Percentiles rank a stretch among this genome's conserved stretches.
Conservation (phyloP, 2,797 vertebrate species). For the Acropternis orthonyx region DNA sequence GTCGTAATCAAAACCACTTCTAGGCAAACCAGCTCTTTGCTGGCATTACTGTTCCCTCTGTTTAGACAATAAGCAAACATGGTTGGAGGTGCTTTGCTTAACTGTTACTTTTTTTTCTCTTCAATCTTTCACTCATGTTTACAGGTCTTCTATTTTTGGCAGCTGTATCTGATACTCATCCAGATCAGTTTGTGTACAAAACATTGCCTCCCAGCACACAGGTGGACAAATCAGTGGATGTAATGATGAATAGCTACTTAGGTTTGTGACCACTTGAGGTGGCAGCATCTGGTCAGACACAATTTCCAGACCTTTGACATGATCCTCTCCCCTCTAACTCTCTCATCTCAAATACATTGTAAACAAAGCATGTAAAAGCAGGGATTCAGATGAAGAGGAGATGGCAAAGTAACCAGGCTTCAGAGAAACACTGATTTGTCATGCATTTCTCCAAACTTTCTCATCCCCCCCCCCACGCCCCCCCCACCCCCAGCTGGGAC, state of each 20-base stretch:
- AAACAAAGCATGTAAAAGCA: conserved; percentile 48
- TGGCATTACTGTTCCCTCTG: neutral
- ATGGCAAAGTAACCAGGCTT: neutral
- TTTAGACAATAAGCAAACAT: neutral
- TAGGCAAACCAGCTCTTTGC: neutral
- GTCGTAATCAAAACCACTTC: neutral
- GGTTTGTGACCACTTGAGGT: conserved; percentile 81
- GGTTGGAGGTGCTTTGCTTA: neutral
- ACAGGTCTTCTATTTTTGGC: conserved; percentile 84
- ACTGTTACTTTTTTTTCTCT: conserved; percentile 48
- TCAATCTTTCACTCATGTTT: conserved; percentile 58
- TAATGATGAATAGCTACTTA: conserved; percentile 89
- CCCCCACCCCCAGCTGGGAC: neutral
- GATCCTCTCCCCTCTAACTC: conserved; percentile 6
- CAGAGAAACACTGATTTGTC: neutral
- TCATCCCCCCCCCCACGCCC: neutral
- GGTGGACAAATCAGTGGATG: conserved; percentile 70
- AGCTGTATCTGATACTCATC: conserved; percentile 77
- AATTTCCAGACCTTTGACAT: conserved; percentile 54
- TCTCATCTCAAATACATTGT: conserved; percentile 56
- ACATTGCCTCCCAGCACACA: conserved; percentile 76
- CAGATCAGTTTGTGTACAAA: conserved; percentile 87
- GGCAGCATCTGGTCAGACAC: conserved; percentile 68
- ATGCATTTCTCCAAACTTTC: neutral
- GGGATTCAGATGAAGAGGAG: conserved; percentile 12